phyloP scores from a whole-genome alignment of 2,113 vertebrate species.

The Sander vitreus region DNA sequence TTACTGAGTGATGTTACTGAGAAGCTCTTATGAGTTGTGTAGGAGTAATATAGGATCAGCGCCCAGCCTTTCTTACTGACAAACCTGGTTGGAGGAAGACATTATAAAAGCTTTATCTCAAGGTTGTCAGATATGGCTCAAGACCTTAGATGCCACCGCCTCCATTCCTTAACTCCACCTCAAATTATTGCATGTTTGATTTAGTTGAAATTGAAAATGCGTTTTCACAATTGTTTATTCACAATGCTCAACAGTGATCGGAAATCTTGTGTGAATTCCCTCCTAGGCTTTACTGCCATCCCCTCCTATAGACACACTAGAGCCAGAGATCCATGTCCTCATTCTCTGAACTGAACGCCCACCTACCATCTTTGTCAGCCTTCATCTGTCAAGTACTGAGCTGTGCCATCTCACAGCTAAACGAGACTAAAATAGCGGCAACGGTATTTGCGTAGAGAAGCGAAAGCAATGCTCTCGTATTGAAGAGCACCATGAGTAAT shows the following conservation, averaged over 20 bases:
- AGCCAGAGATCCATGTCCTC: constrained; percentile 57
- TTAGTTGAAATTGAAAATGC: constrained; percentile 25
- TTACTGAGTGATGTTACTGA: constrained; percentile 42
- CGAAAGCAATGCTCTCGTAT: constrained; percentile 61
- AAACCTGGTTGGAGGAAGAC: constrained; percentile 8
- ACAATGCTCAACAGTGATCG: not conserved
- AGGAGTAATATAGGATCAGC: constrained; percentile 48
- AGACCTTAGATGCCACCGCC: constrained; percentile 5
- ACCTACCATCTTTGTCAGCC: constrained; percentile 71
- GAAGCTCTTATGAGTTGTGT: constrained; percentile 60
- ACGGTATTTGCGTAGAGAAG: constrained; percentile 64
- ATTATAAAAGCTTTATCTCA: constrained; percentile 33
- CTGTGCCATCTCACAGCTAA: constrained; percentile 68
- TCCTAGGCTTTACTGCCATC: constrained; percentile 12
- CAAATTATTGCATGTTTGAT: constrained; percentile 21
- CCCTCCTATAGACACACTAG: constrained; percentile 37
- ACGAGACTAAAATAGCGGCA: constrained; percentile 68
- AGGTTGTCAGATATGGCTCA: constrained; percentile 28
- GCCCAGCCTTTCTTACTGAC: constrained; percentile 7
- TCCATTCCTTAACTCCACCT: constrained; percentile 6
- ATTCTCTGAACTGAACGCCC: constrained; percentile 64
- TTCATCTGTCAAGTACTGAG: constrained; percentile 70
- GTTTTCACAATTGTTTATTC: constrained; percentile 19
- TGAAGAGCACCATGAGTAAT: constrained; percentile 68
- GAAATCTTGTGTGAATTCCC: constrained; percentile 46